phyloP scores from a whole-genome alignment of 1,140 invertebrate genomes.

The Ips typographus region DNA sequence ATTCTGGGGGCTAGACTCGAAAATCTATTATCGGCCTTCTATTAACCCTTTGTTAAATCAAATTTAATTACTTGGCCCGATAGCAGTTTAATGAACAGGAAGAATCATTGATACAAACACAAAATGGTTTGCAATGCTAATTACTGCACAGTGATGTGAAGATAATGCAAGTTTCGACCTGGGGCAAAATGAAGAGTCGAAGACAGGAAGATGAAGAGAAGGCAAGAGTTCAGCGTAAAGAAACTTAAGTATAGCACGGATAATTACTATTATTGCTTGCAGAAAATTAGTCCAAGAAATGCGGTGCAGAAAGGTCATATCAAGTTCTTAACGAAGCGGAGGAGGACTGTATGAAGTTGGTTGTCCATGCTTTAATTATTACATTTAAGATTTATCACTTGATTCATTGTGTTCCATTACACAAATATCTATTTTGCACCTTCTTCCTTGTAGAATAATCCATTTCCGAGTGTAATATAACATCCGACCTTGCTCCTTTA shows the following conservation, averaged over 20 bases:
- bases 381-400: too few relatives aligned
- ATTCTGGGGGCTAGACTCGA: constrained; percentile 6
- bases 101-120: not conserved
- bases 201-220: constrained; percentile 16
- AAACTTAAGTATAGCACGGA: constrained; percentile 5
- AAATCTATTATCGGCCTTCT: constrained; percentile 17
- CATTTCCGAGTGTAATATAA: too few relatives aligned
- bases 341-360: not conserved
- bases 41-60: constrained; percentile 30
- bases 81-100: not conserved
- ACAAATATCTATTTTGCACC: too few relatives aligned
- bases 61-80: constrained; percentile 22
- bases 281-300: not conserved
- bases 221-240: not conserved
- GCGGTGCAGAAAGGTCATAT: constrained; percentile 1
- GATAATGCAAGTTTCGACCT: not conserved
- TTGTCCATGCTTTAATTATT: too few relatives aligned
- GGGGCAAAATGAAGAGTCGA: constrained; percentile 8
- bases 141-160: not conserved
- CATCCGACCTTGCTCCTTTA: too few relatives aligned
- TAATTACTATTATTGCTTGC: constrained; percentile 14
- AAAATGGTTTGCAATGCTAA: not conserved
- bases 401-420: too few relatives aligned
- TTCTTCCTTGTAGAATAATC: too few relatives aligned
- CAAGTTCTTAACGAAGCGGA: not conserved